Percentiles rank a stretch among this genome's conserved stretches.
These are phyloP conservation scores for Nomada lathburiana DNA, from an alignment of 2,888 invertebrate species.

Conservation along the genomic window DNA sequence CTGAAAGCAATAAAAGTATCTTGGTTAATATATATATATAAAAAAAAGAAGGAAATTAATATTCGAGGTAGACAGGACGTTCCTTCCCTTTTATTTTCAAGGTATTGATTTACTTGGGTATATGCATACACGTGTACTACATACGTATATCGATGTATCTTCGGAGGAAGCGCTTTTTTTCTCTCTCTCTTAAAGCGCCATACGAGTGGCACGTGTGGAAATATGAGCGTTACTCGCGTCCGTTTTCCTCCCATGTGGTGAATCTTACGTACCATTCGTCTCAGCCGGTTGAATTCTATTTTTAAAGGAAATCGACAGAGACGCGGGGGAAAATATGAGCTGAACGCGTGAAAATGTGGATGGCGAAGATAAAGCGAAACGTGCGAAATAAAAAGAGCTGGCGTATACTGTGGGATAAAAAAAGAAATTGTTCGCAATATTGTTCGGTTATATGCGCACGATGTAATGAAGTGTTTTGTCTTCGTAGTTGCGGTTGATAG, in stretches of 20 bases:
- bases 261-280: conserved; percentile 16
- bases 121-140: background rate
- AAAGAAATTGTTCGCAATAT: background rate
- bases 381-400: conserved; percentile 2
- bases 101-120: background rate
- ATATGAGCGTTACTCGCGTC: conserved; percentile 4
- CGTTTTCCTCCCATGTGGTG: conserved; percentile 24
- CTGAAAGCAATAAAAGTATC: background rate
- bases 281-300: conserved; percentile 51
- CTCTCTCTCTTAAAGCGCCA: conserved; percentile 22
- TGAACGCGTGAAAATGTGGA: conserved; percentile 5
- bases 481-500: background rate
- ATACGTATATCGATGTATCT: background rate
- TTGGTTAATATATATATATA: too few relatives aligned
- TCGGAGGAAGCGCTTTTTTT: background rate
- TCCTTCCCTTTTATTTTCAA: background rate
- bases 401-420: background rate
- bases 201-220: conserved; percentile 31
- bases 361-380: background rate
- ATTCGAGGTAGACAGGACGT: too few relatives aligned
- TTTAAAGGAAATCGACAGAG: conserved; percentile 37
- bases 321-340: background rate
- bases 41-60: background rate
- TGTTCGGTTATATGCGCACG: background rate
- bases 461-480: background rate